Conservation (phyloP, 2,888 invertebrate genomes). For the Ichneumon xanthorius region DNA sequence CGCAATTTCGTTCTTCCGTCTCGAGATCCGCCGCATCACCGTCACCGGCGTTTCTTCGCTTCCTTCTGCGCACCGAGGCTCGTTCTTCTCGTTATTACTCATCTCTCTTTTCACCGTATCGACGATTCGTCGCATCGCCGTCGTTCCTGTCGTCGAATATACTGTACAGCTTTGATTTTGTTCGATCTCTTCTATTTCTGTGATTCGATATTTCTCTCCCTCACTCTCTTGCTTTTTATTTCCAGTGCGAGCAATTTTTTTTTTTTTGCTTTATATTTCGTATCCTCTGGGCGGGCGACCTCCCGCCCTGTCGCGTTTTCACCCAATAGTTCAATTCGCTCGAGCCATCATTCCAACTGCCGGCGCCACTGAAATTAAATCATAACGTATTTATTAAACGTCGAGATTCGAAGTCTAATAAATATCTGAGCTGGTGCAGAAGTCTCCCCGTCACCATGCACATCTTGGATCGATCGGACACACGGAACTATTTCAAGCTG, state of each 20-base stretch:
- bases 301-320: neutral
- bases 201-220: slow-evolving; percentile 19
- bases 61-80: slow-evolving; percentile 1
- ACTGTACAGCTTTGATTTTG: neutral
- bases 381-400: slow-evolving; percentile 78
- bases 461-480: neutral
- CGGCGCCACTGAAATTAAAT: slow-evolving; percentile 72
- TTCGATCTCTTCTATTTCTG: neutral
- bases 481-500: neutral
- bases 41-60: slow-evolving; percentile 9
- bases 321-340: slow-evolving; percentile 10
- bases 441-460: neutral
- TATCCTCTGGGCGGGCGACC: slow-evolving; percentile 2
- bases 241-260: neutral
- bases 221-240: neutral
- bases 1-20: slow-evolving; percentile 66
- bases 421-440: slow-evolving; percentile 67
- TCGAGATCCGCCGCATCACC: slow-evolving; percentile 19
- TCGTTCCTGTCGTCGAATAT: neutral
- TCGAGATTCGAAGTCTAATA: slow-evolving; percentile 73
- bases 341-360: slow-evolving; percentile 17
- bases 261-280: slow-evolving; percentile 7
- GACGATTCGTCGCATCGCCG: slow-evolving; percentile 4
- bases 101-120: neutral
- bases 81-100: neutral